Percentiles rank a stretch among this genome's conserved stretches.
phyloP scores from a whole-genome alignment of 2,888 invertebrate genomes.

The Cantharis lateralis region DNA sequence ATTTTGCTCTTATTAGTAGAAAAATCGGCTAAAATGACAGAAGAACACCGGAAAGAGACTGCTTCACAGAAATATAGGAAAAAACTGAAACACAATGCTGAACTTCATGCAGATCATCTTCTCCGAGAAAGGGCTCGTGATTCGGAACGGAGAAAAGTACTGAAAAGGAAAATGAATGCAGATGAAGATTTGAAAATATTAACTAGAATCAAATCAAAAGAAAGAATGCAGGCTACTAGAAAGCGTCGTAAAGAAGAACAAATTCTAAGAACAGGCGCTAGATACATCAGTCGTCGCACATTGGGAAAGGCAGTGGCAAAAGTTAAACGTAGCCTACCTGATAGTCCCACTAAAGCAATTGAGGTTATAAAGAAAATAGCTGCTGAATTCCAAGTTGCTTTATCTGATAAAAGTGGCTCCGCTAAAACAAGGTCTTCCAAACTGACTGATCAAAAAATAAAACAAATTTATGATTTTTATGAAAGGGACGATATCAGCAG shows the following conservation, averaged over 20 bases:
- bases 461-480: slow-evolving; percentile 14
- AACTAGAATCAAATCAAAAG: not conserved
- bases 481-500: slow-evolving; percentile 18
- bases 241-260: slow-evolving; percentile 9
- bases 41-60: no score
- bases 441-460: not conserved
- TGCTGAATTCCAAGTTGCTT: slow-evolving; percentile 21
- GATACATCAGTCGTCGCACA: not conserved
- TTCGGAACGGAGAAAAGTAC: slow-evolving; percentile 9
- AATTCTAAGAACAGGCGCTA: not conserved
- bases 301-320: not conserved
- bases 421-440: slow-evolving; percentile 12
- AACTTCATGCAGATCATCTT: not conserved
- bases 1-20: no score
- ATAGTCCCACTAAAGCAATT: slow-evolving; percentile 21
- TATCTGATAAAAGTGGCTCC: slow-evolving; percentile 14
- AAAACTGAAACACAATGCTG: not conserved
- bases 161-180: slow-evolving; percentile 8
- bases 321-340: not conserved
- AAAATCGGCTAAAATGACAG: no score
- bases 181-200: slow-evolving; percentile 8
- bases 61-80: not conserved
- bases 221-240: slow-evolving; percentile 18
- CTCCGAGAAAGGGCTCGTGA: no score
- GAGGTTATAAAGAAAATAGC: slow-evolving; percentile 19